Evolutionary conservation across 2,113 vertebrate species (phyloP), one percentile per base, ranked within the genome.

Genomic region (Rhabdomys dilectus): DNA sequence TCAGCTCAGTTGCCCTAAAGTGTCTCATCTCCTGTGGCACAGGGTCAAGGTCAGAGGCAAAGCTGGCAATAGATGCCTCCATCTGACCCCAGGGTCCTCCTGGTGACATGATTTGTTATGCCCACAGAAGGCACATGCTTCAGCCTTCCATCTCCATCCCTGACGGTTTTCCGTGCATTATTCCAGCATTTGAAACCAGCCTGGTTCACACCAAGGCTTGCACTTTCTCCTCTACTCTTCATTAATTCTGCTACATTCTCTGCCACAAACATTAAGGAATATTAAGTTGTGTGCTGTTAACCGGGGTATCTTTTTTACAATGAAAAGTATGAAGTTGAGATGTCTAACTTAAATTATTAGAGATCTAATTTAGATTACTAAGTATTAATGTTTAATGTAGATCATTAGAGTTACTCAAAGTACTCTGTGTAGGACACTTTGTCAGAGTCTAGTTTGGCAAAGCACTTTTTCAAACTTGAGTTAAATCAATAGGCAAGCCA

Each of bases 351-450:
- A 90, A 93, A 81, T 90, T 73, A 42, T 91, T 86, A 80, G 91
- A 91, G 84, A 78, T 95, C 93, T 86, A 91, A 96, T 95, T 96
- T 96, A 92, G 91, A 95, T 94, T 64, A 60, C 89, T 94, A 93
- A 95, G 85, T 89, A 85, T 84, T 95, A 95, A 94, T 89, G 78
- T 76, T 93, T 95, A 80, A 88, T 90, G 89, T 78, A 58, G 53
- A 53, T 95, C 56, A 76, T 93, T 97, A 91, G 92, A 93, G 60
- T 91, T 92, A 60, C 39, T 68, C 51, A 58, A 15, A 82, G 62
- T 93, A 48, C 89, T 64, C 73, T 62, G 60, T 0, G 0, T 80
- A 53, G 72, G 96, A 92, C 4, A 31, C 36, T 60, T 58, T 60
- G 22, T 72, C 77, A 53, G 60, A 73, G 51, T 91, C 90, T 48